A percentile compares a stretch with the other conserved stretches of the same genome.
These are phyloP conservation scores for Subacronicta megacephala DNA, from an alignment of 2,888 invertebrate species.

Conservation along the genomic window DNA sequence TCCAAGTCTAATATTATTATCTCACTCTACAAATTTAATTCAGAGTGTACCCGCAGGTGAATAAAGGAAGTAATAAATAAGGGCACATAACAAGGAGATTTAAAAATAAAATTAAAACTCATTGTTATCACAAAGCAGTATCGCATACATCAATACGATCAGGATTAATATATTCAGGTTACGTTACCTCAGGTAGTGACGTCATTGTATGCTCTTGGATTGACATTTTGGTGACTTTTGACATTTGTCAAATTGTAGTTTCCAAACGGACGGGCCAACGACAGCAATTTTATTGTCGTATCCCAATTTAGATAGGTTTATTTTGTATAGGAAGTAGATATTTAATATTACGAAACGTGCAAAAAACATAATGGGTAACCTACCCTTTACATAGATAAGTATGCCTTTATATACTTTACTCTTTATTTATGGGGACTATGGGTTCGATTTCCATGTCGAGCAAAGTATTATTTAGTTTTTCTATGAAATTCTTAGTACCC, in stretches of 20 bases:
- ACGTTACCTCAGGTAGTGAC: slow-evolving; percentile 19
- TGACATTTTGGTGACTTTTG: background rate
- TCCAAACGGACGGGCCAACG: background rate
- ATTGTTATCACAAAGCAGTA: slow-evolving; percentile 45
- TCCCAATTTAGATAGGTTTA: no score
- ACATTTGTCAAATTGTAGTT: background rate
- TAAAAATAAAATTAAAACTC: slow-evolving; percentile 40
- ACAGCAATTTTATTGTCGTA: no score
- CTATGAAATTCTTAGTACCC: no score
- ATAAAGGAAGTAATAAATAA: slow-evolving; percentile 53
- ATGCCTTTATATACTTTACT: no score
- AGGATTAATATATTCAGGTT: slow-evolving; percentile 36
- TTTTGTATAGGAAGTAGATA: no score
- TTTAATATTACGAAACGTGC: no score
- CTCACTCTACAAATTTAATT: slow-evolving; percentile 22
- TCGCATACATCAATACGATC: slow-evolving; percentile 44
- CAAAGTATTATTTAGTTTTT: no score
- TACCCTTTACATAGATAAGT: no score
- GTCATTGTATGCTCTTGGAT: slow-evolving; percentile 8
- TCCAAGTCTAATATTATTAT: slow-evolving; percentile 12
- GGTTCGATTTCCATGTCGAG: no score
- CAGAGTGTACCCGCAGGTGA: slow-evolving; percentile 31
- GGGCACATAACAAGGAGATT: slow-evolving; percentile 25
- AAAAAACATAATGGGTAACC: no score
- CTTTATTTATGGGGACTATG: no score